Conservation (phyloP, 1,140 invertebrate genomes). For the Cardiocondyla obscurior region DNA sequence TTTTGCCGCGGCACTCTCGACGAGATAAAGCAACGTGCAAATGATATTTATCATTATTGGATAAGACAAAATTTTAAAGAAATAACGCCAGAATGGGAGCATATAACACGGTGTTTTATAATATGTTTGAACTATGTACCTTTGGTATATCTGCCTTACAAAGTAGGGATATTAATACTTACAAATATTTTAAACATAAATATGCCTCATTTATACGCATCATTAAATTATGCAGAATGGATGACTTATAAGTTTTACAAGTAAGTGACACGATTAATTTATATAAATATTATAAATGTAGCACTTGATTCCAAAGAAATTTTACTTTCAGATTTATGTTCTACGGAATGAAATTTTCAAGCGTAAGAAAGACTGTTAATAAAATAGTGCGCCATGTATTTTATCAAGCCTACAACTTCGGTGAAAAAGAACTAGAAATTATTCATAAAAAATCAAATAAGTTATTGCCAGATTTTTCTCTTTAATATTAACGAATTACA, state of each 20-base stretch:
- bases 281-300: background rate
- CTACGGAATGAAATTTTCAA: background rate
- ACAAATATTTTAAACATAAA: background rate
- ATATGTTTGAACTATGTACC: background rate
- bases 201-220: conserved; percentile 72
- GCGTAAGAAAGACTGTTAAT: background rate
- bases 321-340: background rate
- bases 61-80: conserved; percentile 77
- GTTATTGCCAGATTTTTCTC: background rate
- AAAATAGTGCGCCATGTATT: background rate
- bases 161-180: background rate
- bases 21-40: conserved; percentile 74
- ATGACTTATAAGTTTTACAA: conserved; percentile 21
- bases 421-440: background rate
- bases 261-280: no score
- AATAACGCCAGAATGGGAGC: conserved; percentile 79
- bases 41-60: conserved; percentile 74
- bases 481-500: background rate
- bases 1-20: no score
- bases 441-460: background rate
- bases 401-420: background rate
- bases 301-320: no score
- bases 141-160: background rate
- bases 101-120: conserved; percentile 78
- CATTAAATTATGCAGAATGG: conserved; percentile 69